Evolutionary conservation across 2,113 vertebrate species (phyloP), one percentile per base, ranked within the genome.

Genomic region (Callaeas wilsoni): DNA sequence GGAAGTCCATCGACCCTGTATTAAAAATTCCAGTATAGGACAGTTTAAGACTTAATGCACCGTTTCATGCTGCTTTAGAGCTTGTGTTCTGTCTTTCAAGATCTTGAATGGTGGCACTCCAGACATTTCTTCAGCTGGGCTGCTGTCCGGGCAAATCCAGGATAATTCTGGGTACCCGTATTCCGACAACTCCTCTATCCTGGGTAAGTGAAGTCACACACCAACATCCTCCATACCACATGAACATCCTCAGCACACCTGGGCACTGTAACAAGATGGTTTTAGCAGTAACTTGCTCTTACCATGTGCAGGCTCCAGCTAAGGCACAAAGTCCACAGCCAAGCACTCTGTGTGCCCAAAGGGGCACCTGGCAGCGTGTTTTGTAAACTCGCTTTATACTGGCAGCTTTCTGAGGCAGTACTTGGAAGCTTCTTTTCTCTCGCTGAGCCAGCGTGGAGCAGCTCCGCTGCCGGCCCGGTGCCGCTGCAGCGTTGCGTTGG

Each of bases 101-200:
- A 99, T 99, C 93, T 98, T 99, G 95, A 99, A 99, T 19, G 99
- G 99, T 92, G 98, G 99, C 85, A 99, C 99, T 78, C 98, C 99
- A 37, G 99, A 99, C 68, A 98, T 99, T 96, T 98, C 98, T 39
- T 98, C 98, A 84, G 98, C 98, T 23, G 99, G 98, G 83, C 95
- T 99, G 69, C 96, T 99, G 16, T 97, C 99, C n/a, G 99, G 99
- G 57, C 98, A 98, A 84, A 96, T 97, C 75, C 99, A 99, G 7
- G 99, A 99, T 78, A 99, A 98, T n/a, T 98, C 99, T 21, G 99
- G 99, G 47, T 99, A 99, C 93, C 99, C 99, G 0, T 99, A 99
- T 97, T 99, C 99, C 9, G 98, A 98, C 93, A 99, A 98, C 96
- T 99, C 99, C 97, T 99, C 99, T 65, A 98, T 99, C 96, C 99